Conservation (phyloP, 2,888 invertebrate species). For the Apodemia hepburni region DNA sequence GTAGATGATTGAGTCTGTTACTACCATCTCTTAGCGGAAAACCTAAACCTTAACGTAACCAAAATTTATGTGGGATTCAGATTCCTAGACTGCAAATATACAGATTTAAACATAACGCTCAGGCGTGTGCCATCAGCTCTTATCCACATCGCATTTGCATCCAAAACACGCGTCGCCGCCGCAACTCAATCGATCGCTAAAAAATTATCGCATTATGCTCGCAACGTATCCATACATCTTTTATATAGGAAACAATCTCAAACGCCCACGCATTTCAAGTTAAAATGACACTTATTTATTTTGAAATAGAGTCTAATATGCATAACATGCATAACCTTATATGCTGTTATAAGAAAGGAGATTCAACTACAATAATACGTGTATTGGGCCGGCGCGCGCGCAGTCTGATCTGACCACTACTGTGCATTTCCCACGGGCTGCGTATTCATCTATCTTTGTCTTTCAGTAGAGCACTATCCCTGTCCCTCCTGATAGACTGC, state of each 20-base stretch:
- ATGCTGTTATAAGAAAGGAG: constrained; percentile 55
- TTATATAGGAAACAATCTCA: constrained; percentile 33
- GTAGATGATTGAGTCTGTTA: too few species aligned
- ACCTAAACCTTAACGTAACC: too few species aligned
- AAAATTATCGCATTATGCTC: constrained; percentile 71
- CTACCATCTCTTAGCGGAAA: too few species aligned
- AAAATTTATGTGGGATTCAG: neutral
- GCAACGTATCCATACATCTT: constrained; percentile 40
- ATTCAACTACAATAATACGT: constrained; percentile 77
- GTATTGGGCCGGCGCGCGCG: constrained; percentile 79
- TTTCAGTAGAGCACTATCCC: constrained; percentile 55
- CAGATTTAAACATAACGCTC: constrained; percentile 35
- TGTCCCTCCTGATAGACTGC: constrained; percentile 70
- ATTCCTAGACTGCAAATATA: constrained; percentile 7
- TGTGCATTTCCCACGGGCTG: constrained; percentile 81
- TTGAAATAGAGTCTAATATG: constrained; percentile 27
- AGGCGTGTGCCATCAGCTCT: constrained; percentile 59
- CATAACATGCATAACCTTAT: constrained; percentile 41
- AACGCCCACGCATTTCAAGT: constrained; percentile 29
- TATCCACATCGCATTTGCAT: constrained; percentile 72
- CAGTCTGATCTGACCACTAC: constrained; percentile 79
- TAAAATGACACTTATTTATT: constrained; percentile 31
- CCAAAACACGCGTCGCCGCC: constrained; percentile 62
- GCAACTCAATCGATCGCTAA: constrained; percentile 74
- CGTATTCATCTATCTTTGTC: constrained; percentile 50